These are phyloP conservation scores for Pelochelys cantorii DNA, from an alignment of 2,797 vertebrate species.

Conservation along the genomic window DNA sequence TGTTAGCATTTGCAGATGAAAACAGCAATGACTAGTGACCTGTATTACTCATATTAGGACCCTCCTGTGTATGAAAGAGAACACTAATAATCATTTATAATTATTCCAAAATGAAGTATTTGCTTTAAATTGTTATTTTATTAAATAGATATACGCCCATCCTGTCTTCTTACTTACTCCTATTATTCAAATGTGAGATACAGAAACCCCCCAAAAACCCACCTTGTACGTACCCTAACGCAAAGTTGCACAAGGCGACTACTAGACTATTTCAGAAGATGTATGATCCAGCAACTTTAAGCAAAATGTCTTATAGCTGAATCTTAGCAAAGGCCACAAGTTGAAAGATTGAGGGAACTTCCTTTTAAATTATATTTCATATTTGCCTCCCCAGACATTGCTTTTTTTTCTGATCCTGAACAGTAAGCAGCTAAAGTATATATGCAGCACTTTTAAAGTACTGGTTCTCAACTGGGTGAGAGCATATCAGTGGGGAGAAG, in stretches of 20 bases:
- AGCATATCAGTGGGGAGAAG: background rate
- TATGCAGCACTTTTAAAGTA: background rate
- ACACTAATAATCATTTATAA: background rate
- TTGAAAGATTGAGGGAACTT: background rate
- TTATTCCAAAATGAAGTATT: background rate
- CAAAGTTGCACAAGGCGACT: background rate
- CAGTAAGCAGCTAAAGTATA: background rate
- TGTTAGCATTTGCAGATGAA: background rate
- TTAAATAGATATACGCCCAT: background rate
- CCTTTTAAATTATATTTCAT: background rate
- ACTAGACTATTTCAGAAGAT: background rate
- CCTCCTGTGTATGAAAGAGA: background rate
- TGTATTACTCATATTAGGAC: background rate
- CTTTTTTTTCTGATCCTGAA: background rate
- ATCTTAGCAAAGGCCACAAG: background rate
- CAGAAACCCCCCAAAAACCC: background rate
- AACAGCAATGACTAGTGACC: background rate
- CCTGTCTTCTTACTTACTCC: background rate
- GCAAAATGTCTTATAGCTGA: slow-evolving; percentile 35
- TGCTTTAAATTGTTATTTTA: background rate
- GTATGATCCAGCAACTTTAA: slow-evolving; percentile 13
- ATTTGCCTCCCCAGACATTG: background rate
- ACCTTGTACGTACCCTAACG: background rate
- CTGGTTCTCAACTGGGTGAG: background rate
- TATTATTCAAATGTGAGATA: background rate